Percentiles rank a stretch among this genome's conserved stretches.
Evolutionary conservation across 2,888 invertebrate species (phyloP).

Genomic region (Chloromyia formosa): DNA sequence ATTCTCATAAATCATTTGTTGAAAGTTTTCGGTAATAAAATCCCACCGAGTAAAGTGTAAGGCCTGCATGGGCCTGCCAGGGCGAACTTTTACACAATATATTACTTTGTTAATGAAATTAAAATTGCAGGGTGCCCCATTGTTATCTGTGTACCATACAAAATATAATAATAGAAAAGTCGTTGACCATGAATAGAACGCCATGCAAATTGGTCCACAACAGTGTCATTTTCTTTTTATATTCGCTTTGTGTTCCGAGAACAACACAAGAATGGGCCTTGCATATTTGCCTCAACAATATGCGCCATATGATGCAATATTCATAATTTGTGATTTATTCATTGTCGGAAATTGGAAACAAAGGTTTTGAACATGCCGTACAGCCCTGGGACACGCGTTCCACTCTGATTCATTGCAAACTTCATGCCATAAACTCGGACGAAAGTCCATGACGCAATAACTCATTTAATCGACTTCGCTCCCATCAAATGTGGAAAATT

Average conservation of each 20-base stretch:
- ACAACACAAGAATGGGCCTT: neutral
- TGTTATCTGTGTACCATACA: slow-evolving; percentile 5
- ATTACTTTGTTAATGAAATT: slow-evolving; percentile 33
- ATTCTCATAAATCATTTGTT: slow-evolving; percentile 44
- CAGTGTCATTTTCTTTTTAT: neutral
- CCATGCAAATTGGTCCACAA: neutral
- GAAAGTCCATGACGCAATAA: neutral
- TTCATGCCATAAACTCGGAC: too few relatives aligned
- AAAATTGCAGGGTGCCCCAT: slow-evolving; percentile 29
- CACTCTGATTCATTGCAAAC: too few relatives aligned
- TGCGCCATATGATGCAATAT: neutral
- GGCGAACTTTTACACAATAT: slow-evolving; percentile 27
- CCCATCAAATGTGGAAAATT: too few relatives aligned
- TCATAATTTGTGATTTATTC: neutral
- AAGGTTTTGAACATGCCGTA: neutral
- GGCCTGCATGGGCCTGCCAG: neutral
- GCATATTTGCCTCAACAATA: neutral
- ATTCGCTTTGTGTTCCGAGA: neutral
- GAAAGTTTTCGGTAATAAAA: slow-evolving; percentile 42
- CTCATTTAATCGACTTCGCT: neutral
- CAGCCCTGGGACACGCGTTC: too few relatives aligned
- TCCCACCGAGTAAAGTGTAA: slow-evolving; percentile 8
- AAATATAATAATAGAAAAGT: neutral
- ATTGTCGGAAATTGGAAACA: neutral
- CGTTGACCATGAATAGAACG: neutral